phyloP scores from a whole-genome alignment of 2,113 vertebrate genomes.

The Strigops habroptila region DNA sequence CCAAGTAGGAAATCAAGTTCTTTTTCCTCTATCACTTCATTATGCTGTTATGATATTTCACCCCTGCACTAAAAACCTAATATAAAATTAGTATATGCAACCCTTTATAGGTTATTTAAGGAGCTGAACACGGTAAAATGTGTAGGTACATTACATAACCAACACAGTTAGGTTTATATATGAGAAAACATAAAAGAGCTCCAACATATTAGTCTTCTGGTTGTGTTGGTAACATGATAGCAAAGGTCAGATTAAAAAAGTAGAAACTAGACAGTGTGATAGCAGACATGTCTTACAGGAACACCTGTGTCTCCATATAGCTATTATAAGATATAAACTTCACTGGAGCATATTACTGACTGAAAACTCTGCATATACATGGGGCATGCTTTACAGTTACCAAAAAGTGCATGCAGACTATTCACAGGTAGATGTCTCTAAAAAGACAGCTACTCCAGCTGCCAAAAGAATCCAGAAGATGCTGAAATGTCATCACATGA shows the following conservation, averaged over 20 bases:
- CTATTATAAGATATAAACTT: not conserved
- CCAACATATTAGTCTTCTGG: not conserved
- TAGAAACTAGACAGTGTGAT: not conserved
- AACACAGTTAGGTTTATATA: not conserved
- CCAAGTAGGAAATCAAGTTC: not conserved
- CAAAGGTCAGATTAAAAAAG: not conserved
- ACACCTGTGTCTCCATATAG: not conserved
- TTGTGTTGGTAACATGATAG: not conserved
- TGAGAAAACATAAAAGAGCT: not conserved
- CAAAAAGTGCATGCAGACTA: not conserved
- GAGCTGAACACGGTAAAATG: not conserved
- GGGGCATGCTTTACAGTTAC: not conserved
- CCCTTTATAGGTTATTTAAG: not conserved
- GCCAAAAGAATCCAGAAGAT: not conserved
- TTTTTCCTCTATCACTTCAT: not conserved
- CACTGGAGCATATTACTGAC: not conserved
- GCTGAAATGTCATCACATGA: not conserved
- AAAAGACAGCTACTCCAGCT: not conserved
- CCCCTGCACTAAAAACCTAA: not conserved
- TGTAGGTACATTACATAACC: rapidly evolving
- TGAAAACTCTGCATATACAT: not conserved
- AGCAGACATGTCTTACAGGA: not conserved
- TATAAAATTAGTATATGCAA: not conserved
- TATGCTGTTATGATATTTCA: not conserved
- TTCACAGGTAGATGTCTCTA: not conserved